Evolutionary conservation across 2,797 vertebrate genomes (phyloP).

Genomic region (Tympanoctomys barrerae): DNA sequence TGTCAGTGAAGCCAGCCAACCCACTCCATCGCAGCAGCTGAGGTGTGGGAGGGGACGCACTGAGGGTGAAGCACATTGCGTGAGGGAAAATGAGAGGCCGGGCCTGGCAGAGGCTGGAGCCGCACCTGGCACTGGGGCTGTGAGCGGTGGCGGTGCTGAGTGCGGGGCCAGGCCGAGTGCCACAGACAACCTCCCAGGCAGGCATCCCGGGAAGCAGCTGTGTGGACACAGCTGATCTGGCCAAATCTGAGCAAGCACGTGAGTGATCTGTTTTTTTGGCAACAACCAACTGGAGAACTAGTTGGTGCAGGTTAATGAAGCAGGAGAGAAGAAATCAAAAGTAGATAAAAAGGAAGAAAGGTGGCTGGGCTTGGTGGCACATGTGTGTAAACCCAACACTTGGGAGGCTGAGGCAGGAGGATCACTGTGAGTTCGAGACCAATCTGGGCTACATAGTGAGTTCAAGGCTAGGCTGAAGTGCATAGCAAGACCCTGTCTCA

Average conservation of each 20-base stretch:
- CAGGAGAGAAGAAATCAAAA: neutral
- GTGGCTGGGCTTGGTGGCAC: neutral
- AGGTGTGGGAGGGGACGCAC: neutral
- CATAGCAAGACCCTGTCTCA: neutral
- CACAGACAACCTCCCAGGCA: neutral
- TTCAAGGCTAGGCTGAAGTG: neutral
- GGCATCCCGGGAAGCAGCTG: neutral
- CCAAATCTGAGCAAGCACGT: neutral
- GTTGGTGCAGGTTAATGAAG: neutral
- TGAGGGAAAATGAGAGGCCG: neutral
- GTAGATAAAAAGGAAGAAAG: neutral
- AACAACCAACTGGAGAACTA: neutral
- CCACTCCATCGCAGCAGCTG: no score
- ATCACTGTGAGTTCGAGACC: neutral
- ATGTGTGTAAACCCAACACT: neutral
- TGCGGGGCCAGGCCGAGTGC: fast-evolving
- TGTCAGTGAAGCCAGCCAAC: neutral
- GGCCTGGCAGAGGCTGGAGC: neutral
- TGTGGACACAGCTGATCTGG: neutral
- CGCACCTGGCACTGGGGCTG: neutral
- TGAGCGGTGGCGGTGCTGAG: neutral
- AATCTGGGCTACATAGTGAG: neutral
- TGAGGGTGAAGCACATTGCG: neutral
- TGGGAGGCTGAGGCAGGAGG: neutral
- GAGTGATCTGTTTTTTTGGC: neutral